Evolutionary conservation across 2,888 invertebrate genomes (phyloP).

Genomic region (Brachyopa scutellaris): DNA sequence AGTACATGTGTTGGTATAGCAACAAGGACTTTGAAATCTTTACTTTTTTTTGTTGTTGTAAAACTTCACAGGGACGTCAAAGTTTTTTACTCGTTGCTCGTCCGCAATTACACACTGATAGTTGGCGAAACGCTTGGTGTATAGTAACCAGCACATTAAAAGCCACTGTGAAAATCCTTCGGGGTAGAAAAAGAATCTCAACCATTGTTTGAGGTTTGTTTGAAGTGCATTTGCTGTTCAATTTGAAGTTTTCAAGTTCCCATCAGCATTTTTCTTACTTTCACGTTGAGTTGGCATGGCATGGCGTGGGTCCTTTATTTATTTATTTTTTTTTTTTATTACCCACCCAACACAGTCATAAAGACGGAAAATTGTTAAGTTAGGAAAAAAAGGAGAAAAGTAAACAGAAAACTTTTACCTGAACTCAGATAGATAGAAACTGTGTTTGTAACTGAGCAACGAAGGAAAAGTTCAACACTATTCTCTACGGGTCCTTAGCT

Average conservation of each 20-base stretch:
- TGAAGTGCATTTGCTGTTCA: slow-evolving; percentile 49
- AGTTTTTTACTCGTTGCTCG: not conserved
- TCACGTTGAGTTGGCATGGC: not conserved
- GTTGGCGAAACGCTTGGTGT: slow-evolving; percentile 26
- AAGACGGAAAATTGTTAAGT: not conserved
- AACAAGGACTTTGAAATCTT: too few species aligned
- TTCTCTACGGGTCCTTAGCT: not conserved
- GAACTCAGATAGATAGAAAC: slow-evolving; percentile 21
- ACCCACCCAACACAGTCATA: not conserved
- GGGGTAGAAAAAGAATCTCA: not conserved
- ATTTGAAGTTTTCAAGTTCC: not conserved
- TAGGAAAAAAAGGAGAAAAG: not conserved
- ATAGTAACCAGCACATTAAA: slow-evolving; percentile 4
- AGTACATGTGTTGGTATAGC: too few species aligned
- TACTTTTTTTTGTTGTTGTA: too few species aligned
- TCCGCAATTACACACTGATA: not conserved
- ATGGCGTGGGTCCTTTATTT: too few species aligned
- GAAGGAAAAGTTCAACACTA: slow-evolving; percentile 15
- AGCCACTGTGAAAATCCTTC: slow-evolving; percentile 25
- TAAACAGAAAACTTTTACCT: not conserved
- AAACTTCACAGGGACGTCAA: not conserved
- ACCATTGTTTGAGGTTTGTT: slow-evolving; percentile 42
- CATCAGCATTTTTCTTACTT: not conserved
- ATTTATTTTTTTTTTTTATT: not conserved
- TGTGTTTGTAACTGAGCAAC: slow-evolving; percentile 1